Percentiles rank a stretch among this genome's conserved stretches.
These are phyloP conservation scores for Oryzias woworae DNA, from an alignment of 2,113 vertebrate genomes.

Conservation along the genomic window DNA sequence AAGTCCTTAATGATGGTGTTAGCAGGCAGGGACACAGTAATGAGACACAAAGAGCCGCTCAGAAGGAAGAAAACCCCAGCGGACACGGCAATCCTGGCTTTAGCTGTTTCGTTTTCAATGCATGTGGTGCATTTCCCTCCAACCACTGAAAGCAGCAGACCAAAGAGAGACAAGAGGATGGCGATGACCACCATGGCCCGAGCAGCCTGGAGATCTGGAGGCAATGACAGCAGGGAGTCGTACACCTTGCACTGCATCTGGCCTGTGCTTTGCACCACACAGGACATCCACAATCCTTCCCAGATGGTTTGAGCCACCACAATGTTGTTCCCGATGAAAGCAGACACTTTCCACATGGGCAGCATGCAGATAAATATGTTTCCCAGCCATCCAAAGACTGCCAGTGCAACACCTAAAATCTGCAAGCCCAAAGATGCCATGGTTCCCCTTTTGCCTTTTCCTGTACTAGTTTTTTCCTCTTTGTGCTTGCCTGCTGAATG, in stretches of 20 bases:
- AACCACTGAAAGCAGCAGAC: constrained; percentile 84
- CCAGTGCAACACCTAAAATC: constrained; percentile 81
- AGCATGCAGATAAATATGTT: constrained; percentile 84
- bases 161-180: constrained; percentile 83
- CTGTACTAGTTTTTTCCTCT: too few relatives aligned
- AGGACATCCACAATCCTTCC: constrained; percentile 89
- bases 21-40: constrained; percentile 88
- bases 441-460: not conserved
- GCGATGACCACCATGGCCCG: constrained; percentile 85
- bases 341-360: constrained; percentile 88
- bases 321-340: constrained; percentile 91
- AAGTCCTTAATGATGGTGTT: constrained; percentile 88
- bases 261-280: constrained; percentile 88
- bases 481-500: constrained; percentile 7
- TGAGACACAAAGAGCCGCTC: constrained; percentile 81
- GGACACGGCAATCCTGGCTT: constrained; percentile 86
- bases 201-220: constrained; percentile 86
- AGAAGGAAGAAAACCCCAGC: constrained; percentile 85
- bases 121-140: constrained; percentile 93
- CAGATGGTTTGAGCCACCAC: constrained; percentile 85
- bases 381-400: constrained; percentile 85
- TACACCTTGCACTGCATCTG: constrained; percentile 89
- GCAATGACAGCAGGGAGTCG: constrained; percentile 84
- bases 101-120: constrained; percentile 82
- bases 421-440: constrained; percentile 87